Evolutionary conservation across 2,888 invertebrate genomes (phyloP).

Genomic region (Epistrophe grossulariae): DNA sequence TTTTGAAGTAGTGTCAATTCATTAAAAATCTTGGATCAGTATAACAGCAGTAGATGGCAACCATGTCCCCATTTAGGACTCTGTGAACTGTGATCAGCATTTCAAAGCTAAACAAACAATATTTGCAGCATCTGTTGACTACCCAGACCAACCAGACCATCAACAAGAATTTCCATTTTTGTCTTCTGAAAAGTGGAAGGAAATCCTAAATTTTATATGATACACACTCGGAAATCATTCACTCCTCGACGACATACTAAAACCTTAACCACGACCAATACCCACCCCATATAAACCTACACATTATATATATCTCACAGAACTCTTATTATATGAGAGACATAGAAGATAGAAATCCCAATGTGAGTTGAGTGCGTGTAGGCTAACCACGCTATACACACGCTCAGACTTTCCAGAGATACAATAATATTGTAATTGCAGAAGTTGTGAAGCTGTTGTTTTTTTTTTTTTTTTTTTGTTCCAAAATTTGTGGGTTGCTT

Average conservation of each 20-base stretch:
- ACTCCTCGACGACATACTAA: conserved; percentile 17
- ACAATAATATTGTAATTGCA: conserved; percentile 17
- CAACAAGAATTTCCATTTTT: conserved; percentile 31
- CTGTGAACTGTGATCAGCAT: background rate
- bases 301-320: background rate
- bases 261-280: conserved; percentile 5
- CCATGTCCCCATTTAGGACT: background rate
- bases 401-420: background rate
- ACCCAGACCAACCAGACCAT: conserved; percentile 9
- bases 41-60: background rate
- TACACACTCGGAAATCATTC: conserved; percentile 66
- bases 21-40: no score
- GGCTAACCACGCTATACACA: background rate
- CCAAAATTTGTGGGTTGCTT: conserved; percentile 53
- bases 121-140: conserved; percentile 27
- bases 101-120: background rate
- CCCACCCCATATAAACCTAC: background rate
- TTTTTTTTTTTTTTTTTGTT: background rate
- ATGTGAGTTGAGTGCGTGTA: conserved; percentile 24
- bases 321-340: background rate
- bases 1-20: no score
- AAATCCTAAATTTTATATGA: conserved; percentile 53
- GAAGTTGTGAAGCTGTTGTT: background rate
- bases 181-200: conserved; percentile 29
- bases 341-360: background rate